Percentiles rank a stretch among this genome's conserved stretches.
Evolutionary conservation across 2,888 invertebrate genomes (phyloP).

Genomic region (Ormyrus nitidulus): DNA sequence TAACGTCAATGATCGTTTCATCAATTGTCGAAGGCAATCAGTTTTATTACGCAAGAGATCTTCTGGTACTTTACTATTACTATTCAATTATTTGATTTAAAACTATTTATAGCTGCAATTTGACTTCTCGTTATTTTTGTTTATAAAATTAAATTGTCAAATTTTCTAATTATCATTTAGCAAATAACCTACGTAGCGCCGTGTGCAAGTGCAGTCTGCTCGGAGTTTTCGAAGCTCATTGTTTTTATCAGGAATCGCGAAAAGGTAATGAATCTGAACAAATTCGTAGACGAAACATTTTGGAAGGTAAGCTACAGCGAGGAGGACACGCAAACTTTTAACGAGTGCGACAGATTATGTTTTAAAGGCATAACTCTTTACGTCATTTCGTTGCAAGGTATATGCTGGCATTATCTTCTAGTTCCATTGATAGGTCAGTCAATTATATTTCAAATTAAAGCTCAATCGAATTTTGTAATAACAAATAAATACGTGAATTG

Average conservation of each 20-base stretch:
- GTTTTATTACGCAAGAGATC: constrained; percentile 59
- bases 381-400: constrained; percentile 53
- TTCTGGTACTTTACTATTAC: constrained; percentile 50
- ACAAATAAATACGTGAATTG: background rate
- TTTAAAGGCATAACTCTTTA: constrained; percentile 52
- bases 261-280: constrained; percentile 60
- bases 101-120: background rate
- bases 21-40: constrained; percentile 56
- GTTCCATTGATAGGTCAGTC: constrained; percentile 62
- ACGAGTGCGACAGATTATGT: constrained; percentile 56
- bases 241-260: constrained; percentile 57
- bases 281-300: constrained; percentile 58
- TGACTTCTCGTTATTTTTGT: background rate
- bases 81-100: background rate
- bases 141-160: background rate
- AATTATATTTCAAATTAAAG: background rate
- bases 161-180: constrained; percentile 42
- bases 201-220: constrained; percentile 54
- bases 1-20: constrained; percentile 57
- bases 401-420: constrained; percentile 59
- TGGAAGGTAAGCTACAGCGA: constrained; percentile 58
- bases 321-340: constrained; percentile 56
- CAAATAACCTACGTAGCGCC: constrained; percentile 58
- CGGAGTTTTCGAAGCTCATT: constrained; percentile 57
- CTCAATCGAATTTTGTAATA: background rate